A percentile compares a stretch with the other conserved stretches of the same genome.
phyloP scores from a whole-genome alignment of 2,113 vertebrate genomes.

The Marmota flaviventris region DNA sequence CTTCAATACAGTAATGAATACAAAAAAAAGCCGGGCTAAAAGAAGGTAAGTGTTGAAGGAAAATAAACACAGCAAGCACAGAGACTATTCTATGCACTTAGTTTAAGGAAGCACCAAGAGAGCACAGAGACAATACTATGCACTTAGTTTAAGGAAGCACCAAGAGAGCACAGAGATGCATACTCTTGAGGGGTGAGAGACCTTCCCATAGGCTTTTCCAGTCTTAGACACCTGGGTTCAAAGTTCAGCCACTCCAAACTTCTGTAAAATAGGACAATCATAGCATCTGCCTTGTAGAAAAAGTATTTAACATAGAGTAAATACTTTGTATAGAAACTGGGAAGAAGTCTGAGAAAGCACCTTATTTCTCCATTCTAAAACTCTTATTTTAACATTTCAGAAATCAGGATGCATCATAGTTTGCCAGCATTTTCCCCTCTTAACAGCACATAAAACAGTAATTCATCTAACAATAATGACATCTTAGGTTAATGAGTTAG shows the following conservation, averaged over 20 bases:
- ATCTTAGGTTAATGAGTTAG: background rate
- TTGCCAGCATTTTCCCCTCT: conserved; percentile 39
- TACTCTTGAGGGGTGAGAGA: background rate
- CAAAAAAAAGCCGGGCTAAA: background rate
- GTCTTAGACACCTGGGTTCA: background rate
- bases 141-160: background rate
- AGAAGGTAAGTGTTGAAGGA: background rate
- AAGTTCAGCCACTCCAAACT: background rate
- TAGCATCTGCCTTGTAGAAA: background rate
- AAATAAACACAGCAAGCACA: background rate
- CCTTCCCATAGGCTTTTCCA: background rate
- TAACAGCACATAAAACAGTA: background rate
- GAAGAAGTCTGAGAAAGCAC: background rate
- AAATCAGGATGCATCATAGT: background rate
- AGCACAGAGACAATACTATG: background rate
- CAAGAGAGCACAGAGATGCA: background rate
- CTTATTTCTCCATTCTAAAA: background rate
- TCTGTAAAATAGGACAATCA: background rate
- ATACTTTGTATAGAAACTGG: background rate
- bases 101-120: background rate
- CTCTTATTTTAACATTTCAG: conserved; percentile 37
- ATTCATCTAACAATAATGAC: background rate
- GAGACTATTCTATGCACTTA: background rate
- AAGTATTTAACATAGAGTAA: background rate
- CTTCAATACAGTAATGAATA: background rate